Evolutionary conservation across 1,140 invertebrate genomes (phyloP).

Genomic region (Mizuhopecten yessoensis): DNA sequence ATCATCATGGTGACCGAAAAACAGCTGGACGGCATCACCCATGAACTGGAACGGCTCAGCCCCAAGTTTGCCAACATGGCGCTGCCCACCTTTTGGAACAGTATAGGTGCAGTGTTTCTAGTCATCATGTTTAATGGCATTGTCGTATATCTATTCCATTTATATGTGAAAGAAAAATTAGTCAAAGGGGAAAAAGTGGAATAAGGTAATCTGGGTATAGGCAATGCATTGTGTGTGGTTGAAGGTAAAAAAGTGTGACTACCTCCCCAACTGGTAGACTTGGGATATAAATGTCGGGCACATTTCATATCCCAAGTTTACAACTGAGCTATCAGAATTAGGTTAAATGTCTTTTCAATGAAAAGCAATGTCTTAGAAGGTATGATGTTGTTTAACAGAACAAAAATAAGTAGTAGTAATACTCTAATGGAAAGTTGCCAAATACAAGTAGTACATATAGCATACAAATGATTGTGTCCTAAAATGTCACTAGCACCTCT

Average conservation of each 20-base stretch:
- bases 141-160: constrained; percentile 67
- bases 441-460: no score
- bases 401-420: no score
- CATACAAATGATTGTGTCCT: no score
- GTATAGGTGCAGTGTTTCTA: constrained; percentile 74
- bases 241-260: neutral
- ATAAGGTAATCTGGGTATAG: neutral
- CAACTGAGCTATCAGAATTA: no score
- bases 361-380: no score
- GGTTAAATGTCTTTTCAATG: no score
- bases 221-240: neutral
- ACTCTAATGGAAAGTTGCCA: no score
- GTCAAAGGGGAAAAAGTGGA: constrained; percentile 30
- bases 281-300: no score
- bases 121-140: constrained; percentile 66
- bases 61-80: constrained; percentile 57
- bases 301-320: no score
- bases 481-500: no score
- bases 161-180: constrained; percentile 60
- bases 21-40: constrained; percentile 78
- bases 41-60: constrained; percentile 68
- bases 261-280: no score
- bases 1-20: constrained; percentile 79
- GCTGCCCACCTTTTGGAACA: constrained; percentile 73
- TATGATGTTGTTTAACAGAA: no score